Percentiles rank a stretch among this genome's conserved stretches.
Conservation (phyloP, 2,888 invertebrate genomes). For the Caenorhabditis wallacei region DNA sequence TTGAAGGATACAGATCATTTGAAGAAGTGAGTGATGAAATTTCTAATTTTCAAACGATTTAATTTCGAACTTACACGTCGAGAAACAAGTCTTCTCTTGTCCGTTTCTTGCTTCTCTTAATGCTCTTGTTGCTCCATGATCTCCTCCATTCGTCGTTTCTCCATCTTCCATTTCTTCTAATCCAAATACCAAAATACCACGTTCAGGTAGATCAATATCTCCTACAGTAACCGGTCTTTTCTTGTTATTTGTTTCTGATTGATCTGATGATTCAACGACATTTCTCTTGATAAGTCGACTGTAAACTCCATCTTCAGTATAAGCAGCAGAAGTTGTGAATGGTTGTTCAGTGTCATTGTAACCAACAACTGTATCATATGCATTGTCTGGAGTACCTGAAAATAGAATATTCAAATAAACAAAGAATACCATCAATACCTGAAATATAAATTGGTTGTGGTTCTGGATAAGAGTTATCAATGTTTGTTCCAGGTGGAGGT, state of each 20-base stretch:
- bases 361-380: constrained; percentile 40
- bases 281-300: constrained; percentile 63
- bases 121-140: constrained; percentile 56
- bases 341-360: constrained; percentile 67
- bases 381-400: constrained; percentile 45
- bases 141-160: constrained; percentile 36
- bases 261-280: constrained; percentile 50
- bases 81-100: constrained; percentile 67
- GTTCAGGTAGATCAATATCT: constrained; percentile 76
- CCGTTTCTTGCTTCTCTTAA: constrained; percentile 23
- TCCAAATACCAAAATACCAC: constrained; percentile 73
- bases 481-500: constrained; percentile 51
- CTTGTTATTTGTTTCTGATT: constrained; percentile 12
- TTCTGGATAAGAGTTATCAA: constrained; percentile 54
- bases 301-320: constrained; percentile 62
- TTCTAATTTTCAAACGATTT: background rate
- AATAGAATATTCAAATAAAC: background rate
- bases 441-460: constrained; percentile 49
- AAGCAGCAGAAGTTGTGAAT: constrained; percentile 65
- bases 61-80: constrained; percentile 61
- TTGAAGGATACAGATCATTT: background rate
- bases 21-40: background rate
- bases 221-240: constrained; percentile 71
- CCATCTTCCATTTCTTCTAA: constrained; percentile 73
- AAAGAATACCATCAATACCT: constrained; percentile 14